Evolutionary conservation across 1,140 invertebrate species (phyloP), one percentile per base, ranked within the genome.

Genomic region (Zophobas atratus): DNA sequence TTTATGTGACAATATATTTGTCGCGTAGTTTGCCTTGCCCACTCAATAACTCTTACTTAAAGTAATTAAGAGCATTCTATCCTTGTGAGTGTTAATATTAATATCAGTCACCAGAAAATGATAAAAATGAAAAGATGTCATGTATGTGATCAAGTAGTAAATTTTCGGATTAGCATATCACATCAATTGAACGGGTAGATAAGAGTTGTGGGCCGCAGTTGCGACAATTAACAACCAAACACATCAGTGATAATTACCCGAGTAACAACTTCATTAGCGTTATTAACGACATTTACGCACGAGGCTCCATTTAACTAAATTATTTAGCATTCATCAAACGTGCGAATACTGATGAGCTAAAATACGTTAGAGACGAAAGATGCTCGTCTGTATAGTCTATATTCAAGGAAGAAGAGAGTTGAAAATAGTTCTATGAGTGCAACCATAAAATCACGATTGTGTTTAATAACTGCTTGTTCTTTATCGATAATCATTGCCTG

Each of bases 181-280:
- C 75, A 76, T 76, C 75, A 76, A 76, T 76, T 76, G 70, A 36
- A 55, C 43, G 33, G 35, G 46, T 38, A 39, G 67, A 53, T 70
- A 67, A 67, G 55, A 67, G 39, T 39, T 55, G 75, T 76, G 75
- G 75, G 75, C 39, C 67, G 75, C 46, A 53, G 63, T 76, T 76
- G 75, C 75, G 70, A 76, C 75, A 70, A 70, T 70, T 70, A 76
- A 76, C 75, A 76, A 38, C 63, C 56, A 57, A 76, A 76, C 56
- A 76, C 74, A 70, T 67, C 60, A 71, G 41, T 43, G 67, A 57
- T 79, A 79, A 79, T 79, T 79, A 79, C 74, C 48, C 49, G 34
- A 76, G 74, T 76, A 70, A 76, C 78, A 70, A 55, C 75, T 76
- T 76, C 75, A 76, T 76, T 76, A 76, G 57, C 51, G 20, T 41